Conservation (phyloP, 2,113 vertebrate species). For the Uria lomvia region DNA sequence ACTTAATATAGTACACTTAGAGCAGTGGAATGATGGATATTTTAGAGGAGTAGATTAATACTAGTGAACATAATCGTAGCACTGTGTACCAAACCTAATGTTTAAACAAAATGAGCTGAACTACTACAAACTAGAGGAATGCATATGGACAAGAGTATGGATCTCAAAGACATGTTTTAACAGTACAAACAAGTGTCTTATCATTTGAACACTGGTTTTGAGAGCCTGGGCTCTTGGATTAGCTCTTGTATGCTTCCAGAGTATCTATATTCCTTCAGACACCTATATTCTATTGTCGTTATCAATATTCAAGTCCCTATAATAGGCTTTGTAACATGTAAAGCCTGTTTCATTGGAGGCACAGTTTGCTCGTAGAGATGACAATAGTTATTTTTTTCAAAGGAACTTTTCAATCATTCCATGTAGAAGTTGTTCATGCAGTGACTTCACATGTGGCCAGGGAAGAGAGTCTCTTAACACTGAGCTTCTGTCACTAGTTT, state of each 20-base stretch:
- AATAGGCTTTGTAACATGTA: not conserved
- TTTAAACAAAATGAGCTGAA: not conserved
- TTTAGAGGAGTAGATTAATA: not conserved
- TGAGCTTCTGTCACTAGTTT: not conserved
- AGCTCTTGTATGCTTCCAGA: not conserved
- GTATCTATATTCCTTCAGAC: not conserved
- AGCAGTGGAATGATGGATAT: not conserved
- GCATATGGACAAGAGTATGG: not conserved
- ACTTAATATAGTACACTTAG: not conserved
- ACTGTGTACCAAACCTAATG: not conserved
- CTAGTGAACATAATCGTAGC: not conserved
- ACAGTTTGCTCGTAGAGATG: not conserved
- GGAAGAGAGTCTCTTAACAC: not conserved
- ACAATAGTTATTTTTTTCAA: not conserved
- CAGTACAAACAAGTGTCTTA: not conserved
- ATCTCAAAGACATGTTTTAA: not conserved
- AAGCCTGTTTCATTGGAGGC: not conserved
- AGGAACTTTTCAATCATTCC: not conserved
- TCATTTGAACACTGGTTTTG: not conserved
- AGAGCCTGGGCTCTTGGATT: not conserved
- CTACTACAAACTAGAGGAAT: not conserved
- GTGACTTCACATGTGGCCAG: not conserved
- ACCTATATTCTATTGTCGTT: not conserved
- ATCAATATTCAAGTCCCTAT: not conserved
- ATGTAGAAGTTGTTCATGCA: not conserved